These are phyloP conservation scores for Sinocyclocheilus rhinocerous DNA, from an alignment of 2,113 vertebrate genomes.

Conservation along the genomic window DNA sequence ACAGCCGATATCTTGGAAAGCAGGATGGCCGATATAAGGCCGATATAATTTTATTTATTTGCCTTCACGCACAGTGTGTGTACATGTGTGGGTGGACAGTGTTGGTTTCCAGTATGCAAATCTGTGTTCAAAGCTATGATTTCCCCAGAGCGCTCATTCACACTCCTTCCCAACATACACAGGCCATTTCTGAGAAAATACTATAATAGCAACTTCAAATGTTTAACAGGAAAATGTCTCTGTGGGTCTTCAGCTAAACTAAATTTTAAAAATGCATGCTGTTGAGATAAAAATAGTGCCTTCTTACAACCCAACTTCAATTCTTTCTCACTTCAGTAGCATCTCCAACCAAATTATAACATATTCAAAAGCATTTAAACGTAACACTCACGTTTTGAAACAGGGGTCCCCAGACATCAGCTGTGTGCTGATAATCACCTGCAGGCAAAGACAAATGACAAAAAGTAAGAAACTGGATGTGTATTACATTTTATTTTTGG, in stretches of 20 bases:
- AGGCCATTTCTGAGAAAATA: not conserved
- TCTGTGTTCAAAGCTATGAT: slow-evolving; percentile 11
- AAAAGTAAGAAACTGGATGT: not conserved
- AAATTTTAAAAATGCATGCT: not conserved
- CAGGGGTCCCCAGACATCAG: slow-evolving; percentile 98
- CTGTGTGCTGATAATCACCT: slow-evolving; percentile 96
- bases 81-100: slow-evolving; percentile 36
- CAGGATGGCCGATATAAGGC: no score
- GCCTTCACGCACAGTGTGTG: slow-evolving; percentile 10
- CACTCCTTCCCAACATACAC: not conserved
- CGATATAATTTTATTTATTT: not conserved
- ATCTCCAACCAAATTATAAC: not conserved
- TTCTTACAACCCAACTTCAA: not conserved
- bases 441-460: slow-evolving; percentile 40
- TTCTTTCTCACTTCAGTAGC: not conserved
- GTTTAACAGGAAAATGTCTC: slow-evolving; percentile 12
- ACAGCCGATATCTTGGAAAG: no score
- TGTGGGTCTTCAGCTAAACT: not conserved
- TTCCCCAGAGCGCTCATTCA: slow-evolving; percentile 8
- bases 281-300: not conserved
- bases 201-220: not conserved
- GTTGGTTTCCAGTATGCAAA: slow-evolving; percentile 42
- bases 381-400: slow-evolving; percentile 94
- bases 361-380: not conserved
- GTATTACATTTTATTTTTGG: not conserved